A percentile compares a stretch with the other conserved stretches of the same genome.
Conservation (phyloP, 1,140 invertebrate genomes). For the Bombus ignitus region DNA sequence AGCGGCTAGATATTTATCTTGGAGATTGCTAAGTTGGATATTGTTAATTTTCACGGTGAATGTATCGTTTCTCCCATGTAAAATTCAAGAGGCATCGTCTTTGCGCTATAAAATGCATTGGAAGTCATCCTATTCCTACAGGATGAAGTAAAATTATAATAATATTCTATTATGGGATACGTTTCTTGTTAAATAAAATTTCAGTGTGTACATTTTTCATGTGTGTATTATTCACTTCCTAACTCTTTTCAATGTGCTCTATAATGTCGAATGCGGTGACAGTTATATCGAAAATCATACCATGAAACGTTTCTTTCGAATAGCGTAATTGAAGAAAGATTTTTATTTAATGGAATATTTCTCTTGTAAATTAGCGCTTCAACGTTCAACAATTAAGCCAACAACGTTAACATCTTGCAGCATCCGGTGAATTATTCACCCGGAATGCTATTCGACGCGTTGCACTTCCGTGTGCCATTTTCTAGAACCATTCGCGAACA, state of each 20-base stretch:
- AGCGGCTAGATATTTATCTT: conserved; percentile 20
- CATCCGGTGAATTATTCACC: background rate
- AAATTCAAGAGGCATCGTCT: background rate
- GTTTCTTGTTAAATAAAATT: too few relatives aligned
- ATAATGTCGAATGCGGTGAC: too few relatives aligned
- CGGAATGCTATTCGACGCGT: background rate
- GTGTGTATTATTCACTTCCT: too few relatives aligned
- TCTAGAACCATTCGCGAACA: background rate
- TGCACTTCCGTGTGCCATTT: conserved; percentile 12
- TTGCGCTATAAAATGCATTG: background rate
- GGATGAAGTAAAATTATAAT: too few relatives aligned
- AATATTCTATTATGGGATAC: too few relatives aligned
- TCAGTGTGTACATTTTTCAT: too few relatives aligned
- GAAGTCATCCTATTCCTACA: too few relatives aligned
- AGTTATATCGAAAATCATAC: too few relatives aligned
- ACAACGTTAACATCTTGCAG: background rate
- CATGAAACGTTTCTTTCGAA: background rate
- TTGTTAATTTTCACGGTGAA: conserved; percentile 27
- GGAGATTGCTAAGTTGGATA: background rate
- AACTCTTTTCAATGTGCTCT: too few relatives aligned
- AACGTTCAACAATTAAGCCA: background rate
- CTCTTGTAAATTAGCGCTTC: background rate
- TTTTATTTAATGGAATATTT: background rate
- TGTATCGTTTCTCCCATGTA: background rate
- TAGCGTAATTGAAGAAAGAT: background rate